phyloP scores from a whole-genome alignment of 2,888 invertebrate genomes.

The Cerastis leucographa region DNA sequence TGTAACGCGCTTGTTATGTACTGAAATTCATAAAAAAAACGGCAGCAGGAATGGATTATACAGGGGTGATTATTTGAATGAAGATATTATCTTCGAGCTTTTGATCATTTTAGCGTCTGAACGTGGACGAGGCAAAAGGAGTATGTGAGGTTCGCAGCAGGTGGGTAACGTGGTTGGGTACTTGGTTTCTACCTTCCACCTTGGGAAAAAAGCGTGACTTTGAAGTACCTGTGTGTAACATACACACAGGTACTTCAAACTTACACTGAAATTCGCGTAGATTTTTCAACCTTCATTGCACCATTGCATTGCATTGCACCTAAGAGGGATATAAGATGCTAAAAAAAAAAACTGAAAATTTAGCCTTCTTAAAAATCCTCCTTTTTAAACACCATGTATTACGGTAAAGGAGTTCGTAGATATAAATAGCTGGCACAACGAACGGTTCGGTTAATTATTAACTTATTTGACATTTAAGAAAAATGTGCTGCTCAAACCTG shows the following conservation, averaged over 20 bases:
- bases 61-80: neutral
- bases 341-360: neutral
- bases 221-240: too few species aligned
- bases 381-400: neutral
- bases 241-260: neutral
- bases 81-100: too few species aligned
- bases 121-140: too few species aligned
- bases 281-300: neutral
- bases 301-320: too few species aligned
- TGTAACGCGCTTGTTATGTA: conserved; percentile 31
- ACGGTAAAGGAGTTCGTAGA: neutral
- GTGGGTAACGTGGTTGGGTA: too few species aligned
- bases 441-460: conserved; percentile 29
- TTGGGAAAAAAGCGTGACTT: too few species aligned
- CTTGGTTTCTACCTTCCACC: too few species aligned
- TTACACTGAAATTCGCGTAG: neutral
- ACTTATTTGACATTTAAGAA: conserved; percentile 57
- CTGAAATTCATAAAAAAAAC: conserved; percentile 39
- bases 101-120: too few species aligned
- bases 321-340: neutral
- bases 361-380: neutral
- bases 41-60: conserved; percentile 15
- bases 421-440: conserved; percentile 1
- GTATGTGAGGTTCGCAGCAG: too few species aligned
- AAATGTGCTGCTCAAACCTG: conserved; percentile 23